Percentiles rank a stretch among this genome's conserved stretches.
Conservation (phyloP, 1,140 invertebrate species). For the Helicoverpa armigera region DNA sequence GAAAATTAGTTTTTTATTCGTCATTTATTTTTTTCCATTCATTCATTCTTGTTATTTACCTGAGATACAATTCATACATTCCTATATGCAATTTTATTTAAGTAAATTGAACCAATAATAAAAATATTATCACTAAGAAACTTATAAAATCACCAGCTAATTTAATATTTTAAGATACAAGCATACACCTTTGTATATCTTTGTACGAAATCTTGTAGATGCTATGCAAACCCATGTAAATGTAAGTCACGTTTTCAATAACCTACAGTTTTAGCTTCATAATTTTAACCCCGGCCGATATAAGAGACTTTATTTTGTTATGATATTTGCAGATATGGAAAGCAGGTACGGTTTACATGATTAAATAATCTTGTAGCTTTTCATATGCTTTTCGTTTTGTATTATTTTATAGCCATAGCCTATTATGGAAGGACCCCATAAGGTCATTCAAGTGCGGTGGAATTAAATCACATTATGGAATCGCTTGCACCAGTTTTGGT, state of each 20-base stretch:
- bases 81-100: no score
- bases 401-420: not conserved
- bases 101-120: no score
- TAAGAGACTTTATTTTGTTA: conserved; percentile 84
- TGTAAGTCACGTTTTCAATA: conserved; percentile 87
- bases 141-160: conserved; percentile 1
- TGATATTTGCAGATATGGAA: conserved; percentile 70
- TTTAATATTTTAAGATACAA: conserved; percentile 9
- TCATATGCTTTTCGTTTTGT: not conserved
- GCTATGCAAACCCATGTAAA: conserved; percentile 80
- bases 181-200: conserved; percentile 59
- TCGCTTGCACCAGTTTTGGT: no score
- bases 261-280: conserved; percentile 86
- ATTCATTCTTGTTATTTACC: no score
- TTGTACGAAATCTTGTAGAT: conserved; percentile 73
- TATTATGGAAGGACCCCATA: no score
- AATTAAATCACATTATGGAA: no score
- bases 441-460: no score
- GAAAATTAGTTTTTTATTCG: not conserved
- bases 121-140: not conserved
- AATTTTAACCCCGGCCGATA: conserved; percentile 84
- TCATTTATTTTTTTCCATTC: no score
- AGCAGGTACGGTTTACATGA: conserved; percentile 18
- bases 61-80: no score
- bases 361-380: conserved; percentile 37